Percentiles rank a stretch among this genome's conserved stretches.
phyloP scores from a whole-genome alignment of 2,888 invertebrate species.

The Germaria angustata region DNA sequence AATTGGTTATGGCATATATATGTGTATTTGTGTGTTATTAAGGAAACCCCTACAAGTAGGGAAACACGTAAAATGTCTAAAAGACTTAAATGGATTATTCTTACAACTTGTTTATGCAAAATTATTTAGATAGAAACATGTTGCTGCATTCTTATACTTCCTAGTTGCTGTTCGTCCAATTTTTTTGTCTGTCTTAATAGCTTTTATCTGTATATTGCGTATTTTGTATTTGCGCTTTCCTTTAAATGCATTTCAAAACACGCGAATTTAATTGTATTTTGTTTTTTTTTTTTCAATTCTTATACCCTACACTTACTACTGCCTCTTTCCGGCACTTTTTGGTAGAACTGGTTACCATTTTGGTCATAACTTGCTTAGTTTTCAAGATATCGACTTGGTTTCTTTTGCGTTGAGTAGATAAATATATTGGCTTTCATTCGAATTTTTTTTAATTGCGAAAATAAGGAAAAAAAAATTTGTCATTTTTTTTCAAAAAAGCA shows the following conservation, averaged over 20 bases:
- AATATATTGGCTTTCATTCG: too few species aligned
- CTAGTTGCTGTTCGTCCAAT: slow-evolving; percentile 3
- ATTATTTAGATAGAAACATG: background rate
- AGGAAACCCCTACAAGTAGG: background rate
- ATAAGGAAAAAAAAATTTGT: too few species aligned
- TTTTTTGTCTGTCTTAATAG: background rate
- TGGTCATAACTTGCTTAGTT: too few species aligned
- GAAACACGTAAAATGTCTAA: background rate
- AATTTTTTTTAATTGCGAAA: too few species aligned
- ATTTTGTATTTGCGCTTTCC: background rate
- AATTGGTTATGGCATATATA: background rate
- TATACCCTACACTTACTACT: background rate
- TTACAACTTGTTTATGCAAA: slow-evolving; percentile 29
- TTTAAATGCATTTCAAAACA: too few species aligned
- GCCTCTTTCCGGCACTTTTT: too few species aligned
- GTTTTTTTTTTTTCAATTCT: background rate
- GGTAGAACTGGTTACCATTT: too few species aligned
- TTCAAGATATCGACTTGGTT: too few species aligned
- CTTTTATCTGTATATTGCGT: background rate
- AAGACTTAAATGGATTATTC: slow-evolving; percentile 26
- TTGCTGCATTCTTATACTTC: slow-evolving; percentile 4
- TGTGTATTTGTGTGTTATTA: background rate
- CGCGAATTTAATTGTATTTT: too few species aligned
- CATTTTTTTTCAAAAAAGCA: too few species aligned
- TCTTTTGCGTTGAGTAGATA: too few species aligned